Evolutionary conservation across 2,113 vertebrate genomes (phyloP), one percentile per base, ranked within the genome.

Genomic region (Hypanus sabinus): DNA sequence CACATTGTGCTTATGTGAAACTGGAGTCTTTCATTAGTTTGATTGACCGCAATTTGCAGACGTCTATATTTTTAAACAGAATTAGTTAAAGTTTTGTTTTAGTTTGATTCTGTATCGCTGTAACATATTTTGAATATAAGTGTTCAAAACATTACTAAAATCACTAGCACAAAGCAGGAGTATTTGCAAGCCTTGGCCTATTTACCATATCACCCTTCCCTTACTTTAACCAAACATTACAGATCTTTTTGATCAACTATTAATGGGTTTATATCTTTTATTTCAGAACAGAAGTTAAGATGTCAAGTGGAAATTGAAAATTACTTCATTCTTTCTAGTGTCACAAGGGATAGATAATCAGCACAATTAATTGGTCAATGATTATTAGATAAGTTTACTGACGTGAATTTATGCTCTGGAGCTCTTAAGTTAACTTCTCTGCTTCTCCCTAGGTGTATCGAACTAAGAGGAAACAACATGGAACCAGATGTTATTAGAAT

Each of bases 401-500:
- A 75, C 73, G 9, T 73, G 36, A 93, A 92, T 22, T 92, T 71
- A 7, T 12, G 36, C 38, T 71, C 91, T 55, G 3, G 36, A 27
- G 18, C 24, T 91, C 62, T 33, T 71, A n/a, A 73, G 18, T 77
- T 55, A 24, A 79, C 20, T 20, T 81, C 93, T 94, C 94, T 94
- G 75, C 93, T 55, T 60, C 93, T 0, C 65, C 94, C 0, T 91
- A 99, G 98, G 95, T 97, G 94, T 96, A 96, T 96, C 95, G 94
- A 96, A 96, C 95, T 93, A 95, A 95, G 96, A 87, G 93, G 96
- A 94, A 95, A 95, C 94, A 97, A 95, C 95, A 99, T 99, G 99
- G 98, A 99, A 96, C 97, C 98, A 94, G 97, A 98, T 94, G 96
- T 98, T 94, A 97, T 98, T 95, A 97, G 96, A 95, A 97, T 98